These are phyloP conservation scores for Manis crassicaudata DNA, from an alignment of 2,797 vertebrate genomes.

Conservation along the genomic window DNA sequence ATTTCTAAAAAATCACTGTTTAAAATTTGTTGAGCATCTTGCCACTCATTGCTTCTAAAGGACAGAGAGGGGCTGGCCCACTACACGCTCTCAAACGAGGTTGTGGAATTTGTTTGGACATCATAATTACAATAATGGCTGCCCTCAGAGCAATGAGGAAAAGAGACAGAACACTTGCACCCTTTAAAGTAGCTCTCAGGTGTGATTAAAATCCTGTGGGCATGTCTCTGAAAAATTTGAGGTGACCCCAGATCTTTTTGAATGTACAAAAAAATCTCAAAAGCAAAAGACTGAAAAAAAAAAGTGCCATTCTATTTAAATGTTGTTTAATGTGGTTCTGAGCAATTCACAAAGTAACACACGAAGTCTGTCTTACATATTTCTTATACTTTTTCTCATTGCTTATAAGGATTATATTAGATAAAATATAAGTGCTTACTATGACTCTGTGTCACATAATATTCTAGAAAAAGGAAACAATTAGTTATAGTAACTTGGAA, in stretches of 20 bases:
- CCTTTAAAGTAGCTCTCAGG: neutral
- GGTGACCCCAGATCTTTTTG: neutral
- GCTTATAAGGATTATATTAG: neutral
- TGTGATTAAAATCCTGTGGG: neutral
- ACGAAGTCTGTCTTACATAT: neutral
- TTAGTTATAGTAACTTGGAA: neutral
- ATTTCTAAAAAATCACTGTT: neutral
- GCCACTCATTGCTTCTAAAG: neutral
- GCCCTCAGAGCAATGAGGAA: neutral
- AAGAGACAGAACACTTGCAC: neutral
- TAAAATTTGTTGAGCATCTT: neutral
- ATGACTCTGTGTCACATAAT: neutral
- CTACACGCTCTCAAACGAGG: neutral
- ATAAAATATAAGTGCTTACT: neutral
- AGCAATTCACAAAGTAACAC: neutral
- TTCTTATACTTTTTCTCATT: neutral
- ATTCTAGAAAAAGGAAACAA: neutral
- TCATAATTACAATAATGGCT: neutral
- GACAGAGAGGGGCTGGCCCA: neutral
- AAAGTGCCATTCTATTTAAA: neutral
- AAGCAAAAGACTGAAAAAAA: neutral
- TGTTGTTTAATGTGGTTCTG: neutral
- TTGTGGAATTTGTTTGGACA: neutral
- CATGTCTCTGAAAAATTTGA: neutral
- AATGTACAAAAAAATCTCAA: neutral